Conservation (phyloP, 2,113 vertebrate genomes). For the Papio anubis region DNA sequence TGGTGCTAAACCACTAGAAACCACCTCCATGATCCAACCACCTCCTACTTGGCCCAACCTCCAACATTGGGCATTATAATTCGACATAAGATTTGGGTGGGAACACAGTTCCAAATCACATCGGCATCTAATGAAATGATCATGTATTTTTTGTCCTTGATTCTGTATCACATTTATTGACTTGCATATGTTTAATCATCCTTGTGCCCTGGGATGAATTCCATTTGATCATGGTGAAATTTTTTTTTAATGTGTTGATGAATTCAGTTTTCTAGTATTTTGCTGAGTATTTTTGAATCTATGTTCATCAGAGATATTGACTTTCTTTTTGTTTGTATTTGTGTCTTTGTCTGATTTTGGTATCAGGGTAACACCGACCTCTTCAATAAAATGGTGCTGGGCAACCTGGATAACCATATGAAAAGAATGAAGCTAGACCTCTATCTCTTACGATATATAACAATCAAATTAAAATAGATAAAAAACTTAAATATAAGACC, state of each 20-base stretch:
- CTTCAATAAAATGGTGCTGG: background rate
- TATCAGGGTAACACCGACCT: background rate
- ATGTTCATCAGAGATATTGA: background rate
- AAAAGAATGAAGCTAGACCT: background rate
- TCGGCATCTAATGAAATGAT: no score
- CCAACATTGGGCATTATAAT: no score
- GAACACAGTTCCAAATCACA: no score
- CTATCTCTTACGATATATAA: background rate
- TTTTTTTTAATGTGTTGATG: background rate
- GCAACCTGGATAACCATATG: background rate
- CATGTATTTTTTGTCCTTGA: background rate
- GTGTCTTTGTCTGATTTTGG: background rate
- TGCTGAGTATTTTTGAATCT: background rate
- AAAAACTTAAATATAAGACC: background rate
- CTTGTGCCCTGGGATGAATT: background rate
- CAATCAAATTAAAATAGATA: background rate
- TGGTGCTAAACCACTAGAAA: no score
- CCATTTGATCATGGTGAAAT: no score
- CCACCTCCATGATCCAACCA: no score
- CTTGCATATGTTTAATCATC: background rate
- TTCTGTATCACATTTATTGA: background rate
- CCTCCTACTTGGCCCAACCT: no score
- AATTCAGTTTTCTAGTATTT: background rate
- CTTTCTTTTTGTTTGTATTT: background rate
- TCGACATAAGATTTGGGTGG: no score